Percentiles rank a stretch among this genome's conserved stretches.
Evolutionary conservation across 2,888 invertebrate genomes (phyloP).

Genomic region (Schizotus pectinicornis): DNA sequence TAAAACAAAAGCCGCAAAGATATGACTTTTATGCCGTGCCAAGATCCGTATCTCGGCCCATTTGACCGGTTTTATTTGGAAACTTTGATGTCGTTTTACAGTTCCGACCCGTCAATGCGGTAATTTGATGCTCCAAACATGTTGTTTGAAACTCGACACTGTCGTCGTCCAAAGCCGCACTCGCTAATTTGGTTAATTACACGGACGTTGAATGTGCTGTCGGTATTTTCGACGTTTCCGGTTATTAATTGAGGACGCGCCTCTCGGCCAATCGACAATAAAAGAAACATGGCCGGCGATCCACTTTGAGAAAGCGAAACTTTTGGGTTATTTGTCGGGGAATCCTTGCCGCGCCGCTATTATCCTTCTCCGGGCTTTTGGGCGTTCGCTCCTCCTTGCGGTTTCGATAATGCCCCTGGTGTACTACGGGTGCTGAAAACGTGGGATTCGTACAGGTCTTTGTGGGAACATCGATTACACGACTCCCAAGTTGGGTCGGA

Average conservation of each 20-base stretch:
- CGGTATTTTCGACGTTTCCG: constrained; percentile 1
- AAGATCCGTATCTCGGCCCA: constrained; percentile 18
- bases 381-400: constrained; percentile 1
- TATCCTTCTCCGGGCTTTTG: too few species aligned
- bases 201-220: constrained; percentile 6
- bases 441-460: constrained; percentile 23
- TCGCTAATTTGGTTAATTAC: constrained; percentile 15
- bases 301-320: too few species aligned
- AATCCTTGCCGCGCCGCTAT: too few species aligned
- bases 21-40: constrained; percentile 23
- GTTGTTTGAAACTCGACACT: background rate
- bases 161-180: too few species aligned
- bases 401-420: constrained; percentile 14
- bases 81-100: background rate
- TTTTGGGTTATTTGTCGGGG: too few species aligned
- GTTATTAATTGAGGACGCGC: constrained; percentile 7
- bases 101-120: constrained; percentile 4
- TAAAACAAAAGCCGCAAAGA: constrained; percentile 23
- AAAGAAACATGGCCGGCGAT: background rate
- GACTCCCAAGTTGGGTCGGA: too few species aligned
- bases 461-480: constrained; percentile 28
- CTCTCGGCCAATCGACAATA: too few species aligned
- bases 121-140: background rate
- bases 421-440: constrained; percentile 34
- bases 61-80: background rate